A percentile compares a stretch with the other conserved stretches of the same genome.
These are phyloP conservation scores for Mythimna ferrago DNA, from an alignment of 2,888 invertebrate species.

Conservation along the genomic window DNA sequence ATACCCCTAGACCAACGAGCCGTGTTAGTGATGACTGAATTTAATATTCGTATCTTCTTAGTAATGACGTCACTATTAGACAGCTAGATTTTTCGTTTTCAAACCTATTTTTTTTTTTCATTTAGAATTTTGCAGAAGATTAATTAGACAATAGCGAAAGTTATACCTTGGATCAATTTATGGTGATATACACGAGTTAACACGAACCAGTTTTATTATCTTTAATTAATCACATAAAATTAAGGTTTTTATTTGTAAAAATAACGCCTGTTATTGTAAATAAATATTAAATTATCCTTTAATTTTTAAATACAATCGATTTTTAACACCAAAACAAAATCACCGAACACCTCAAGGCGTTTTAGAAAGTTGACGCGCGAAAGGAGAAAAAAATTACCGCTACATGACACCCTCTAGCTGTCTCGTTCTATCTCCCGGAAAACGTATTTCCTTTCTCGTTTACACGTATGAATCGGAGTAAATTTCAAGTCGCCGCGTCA, in stretches of 20 bases:
- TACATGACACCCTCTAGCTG: constrained; percentile 81
- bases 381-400: constrained; percentile 90
- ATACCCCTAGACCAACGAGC: constrained; percentile 92
- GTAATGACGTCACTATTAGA: constrained; percentile 56
- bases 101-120: too few species aligned
- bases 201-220: background rate
- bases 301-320: constrained; percentile 49
- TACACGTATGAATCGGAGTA: constrained; percentile 75
- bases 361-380: constrained; percentile 90
- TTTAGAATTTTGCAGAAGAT: background rate
- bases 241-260: background rate
- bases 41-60: constrained; percentile 56
- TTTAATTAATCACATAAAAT: background rate
- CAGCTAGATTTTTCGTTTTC: fast-evolving
- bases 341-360: constrained; percentile 79
- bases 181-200: background rate
- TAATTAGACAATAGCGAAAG: background rate
- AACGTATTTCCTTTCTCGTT: constrained; percentile 72
- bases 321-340: constrained; percentile 73
- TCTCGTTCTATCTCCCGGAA: constrained; percentile 71
- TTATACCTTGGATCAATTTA: background rate
- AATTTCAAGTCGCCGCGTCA: constrained; percentile 76
- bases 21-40: constrained; percentile 63
- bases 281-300: background rate
- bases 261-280: background rate